These are phyloP conservation scores for Pilophorus perplexus DNA, from an alignment of 2,888 invertebrate species.

Conservation along the genomic window DNA sequence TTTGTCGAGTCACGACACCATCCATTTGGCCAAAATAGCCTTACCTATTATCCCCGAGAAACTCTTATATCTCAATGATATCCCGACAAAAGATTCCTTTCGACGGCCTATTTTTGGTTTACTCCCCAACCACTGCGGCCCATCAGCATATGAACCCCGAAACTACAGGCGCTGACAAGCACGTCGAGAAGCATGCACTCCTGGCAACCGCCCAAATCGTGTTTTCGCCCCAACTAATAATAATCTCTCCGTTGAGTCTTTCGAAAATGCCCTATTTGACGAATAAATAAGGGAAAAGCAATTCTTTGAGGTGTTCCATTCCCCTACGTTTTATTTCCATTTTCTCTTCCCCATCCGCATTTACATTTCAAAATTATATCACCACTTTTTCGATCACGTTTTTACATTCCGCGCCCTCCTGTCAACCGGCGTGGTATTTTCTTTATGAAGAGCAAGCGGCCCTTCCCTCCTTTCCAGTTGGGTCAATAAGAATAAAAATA, in stretches of 20 bases:
- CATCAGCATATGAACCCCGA: neutral
- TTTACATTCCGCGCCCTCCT: too few relatives aligned
- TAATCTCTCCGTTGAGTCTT: constrained; percentile 28
- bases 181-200: neutral
- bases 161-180: constrained; percentile 14
- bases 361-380: too few relatives aligned
- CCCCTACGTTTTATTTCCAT: neutral
- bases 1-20: too few relatives aligned
- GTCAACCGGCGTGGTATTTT: too few relatives aligned
- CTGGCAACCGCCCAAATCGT: constrained; percentile 14
- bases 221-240: constrained; percentile 29
- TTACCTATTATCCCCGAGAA: too few relatives aligned
- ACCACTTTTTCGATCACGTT: too few relatives aligned
- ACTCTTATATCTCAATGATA: too few relatives aligned
- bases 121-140: neutral
- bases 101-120: neutral
- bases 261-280: constrained; percentile 24
- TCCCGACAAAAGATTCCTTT: neutral
- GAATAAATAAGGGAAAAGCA: too few relatives aligned
- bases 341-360: neutral
- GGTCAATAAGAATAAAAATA: constrained; percentile 26
- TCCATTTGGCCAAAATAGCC: too few relatives aligned
- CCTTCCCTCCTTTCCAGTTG: neutral
- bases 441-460: too few relatives aligned
- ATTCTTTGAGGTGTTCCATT: neutral